Percentiles rank a stretch among this genome's conserved stretches.
Conservation (phyloP, 2,113 vertebrate species). For the Accipiter virgatus region DNA sequence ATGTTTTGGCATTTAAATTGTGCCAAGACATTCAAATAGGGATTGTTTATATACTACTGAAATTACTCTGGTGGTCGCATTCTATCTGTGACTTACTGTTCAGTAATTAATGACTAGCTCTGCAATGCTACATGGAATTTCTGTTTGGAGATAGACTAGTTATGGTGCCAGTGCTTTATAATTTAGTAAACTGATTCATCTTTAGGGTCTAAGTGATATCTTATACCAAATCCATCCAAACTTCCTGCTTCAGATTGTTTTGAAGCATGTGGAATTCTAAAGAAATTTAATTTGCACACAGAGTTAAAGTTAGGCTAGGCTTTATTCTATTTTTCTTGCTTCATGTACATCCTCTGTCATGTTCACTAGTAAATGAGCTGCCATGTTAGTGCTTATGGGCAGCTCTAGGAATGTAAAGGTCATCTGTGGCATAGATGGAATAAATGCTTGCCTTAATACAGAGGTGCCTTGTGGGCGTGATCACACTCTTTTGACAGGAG, state of each 20-base stretch:
- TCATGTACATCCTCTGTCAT: neutral
- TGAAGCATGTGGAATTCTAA: neutral
- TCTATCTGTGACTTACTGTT: neutral
- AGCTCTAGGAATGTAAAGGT: neutral
- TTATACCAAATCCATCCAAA: neutral
- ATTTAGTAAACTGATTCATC: neutral
- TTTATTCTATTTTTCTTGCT: neutral
- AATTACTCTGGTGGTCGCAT: neutral
- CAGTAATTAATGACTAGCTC: neutral
- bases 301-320: neutral
- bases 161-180: neutral
- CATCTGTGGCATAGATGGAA: too few relatives aligned
- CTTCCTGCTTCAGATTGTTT: neutral
- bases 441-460: neutral
- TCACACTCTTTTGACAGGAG: neutral
- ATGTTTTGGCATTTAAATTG: neutral
- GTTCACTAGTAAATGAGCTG: neutral
- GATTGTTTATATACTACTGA: neutral
- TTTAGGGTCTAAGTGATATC: neutral
- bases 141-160: neutral
- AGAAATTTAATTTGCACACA: neutral
- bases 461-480: accelerated
- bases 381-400: neutral
- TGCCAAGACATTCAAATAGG: neutral
- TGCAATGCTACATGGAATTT: neutral